phyloP scores from a whole-genome alignment of 2,888 invertebrate species.

The Tiliacea aurago region DNA sequence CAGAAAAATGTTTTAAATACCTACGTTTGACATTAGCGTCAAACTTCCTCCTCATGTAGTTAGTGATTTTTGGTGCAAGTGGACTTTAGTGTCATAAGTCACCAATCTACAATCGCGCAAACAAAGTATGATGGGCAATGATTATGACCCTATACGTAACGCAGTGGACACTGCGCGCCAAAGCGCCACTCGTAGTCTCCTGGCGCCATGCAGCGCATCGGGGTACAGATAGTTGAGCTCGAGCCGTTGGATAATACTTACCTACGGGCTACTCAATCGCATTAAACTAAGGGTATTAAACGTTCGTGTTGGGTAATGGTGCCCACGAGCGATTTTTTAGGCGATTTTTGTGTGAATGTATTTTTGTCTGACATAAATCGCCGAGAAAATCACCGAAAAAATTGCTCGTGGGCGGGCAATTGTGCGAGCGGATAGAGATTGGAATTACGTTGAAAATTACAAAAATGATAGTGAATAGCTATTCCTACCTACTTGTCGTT shows the following conservation, averaged over 20 bases:
- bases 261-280: neutral
- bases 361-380: too few relatives aligned
- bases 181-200: neutral
- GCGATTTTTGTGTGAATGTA: too few relatives aligned
- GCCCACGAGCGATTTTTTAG: too few relatives aligned
- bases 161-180: neutral
- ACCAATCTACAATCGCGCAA: neutral
- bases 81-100: neutral
- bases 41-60: too few relatives aligned
- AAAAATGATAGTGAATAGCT: neutral
- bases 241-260: neutral
- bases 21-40: neutral
- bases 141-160: neutral
- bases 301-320: neutral
- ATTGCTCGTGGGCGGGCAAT: too few relatives aligned
- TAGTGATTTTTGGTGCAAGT: neutral
- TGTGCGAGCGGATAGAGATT: neutral
- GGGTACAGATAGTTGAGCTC: conserved; percentile 12
- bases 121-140: neutral
- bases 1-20: neutral
- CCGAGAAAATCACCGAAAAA: too few relatives aligned
- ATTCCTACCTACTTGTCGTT: neutral
- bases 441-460: neutral
- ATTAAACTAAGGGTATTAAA: neutral
- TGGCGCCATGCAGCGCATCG: neutral